Evolutionary conservation across 1,140 invertebrate species (phyloP).

Genomic region (Asobara japonica): DNA sequence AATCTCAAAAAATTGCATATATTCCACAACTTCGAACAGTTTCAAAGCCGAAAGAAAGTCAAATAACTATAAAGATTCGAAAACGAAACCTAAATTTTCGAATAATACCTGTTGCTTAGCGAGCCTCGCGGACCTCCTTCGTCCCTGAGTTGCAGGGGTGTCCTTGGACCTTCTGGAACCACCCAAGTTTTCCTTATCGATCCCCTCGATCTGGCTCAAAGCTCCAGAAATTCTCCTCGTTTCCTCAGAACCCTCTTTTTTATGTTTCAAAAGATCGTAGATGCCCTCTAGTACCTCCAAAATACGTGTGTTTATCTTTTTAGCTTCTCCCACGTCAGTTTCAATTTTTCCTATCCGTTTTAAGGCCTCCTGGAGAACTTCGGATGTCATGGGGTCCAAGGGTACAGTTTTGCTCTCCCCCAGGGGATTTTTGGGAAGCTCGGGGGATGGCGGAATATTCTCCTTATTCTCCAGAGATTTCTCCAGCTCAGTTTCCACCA

Average conservation of each 20-base stretch:
- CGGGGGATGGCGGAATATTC: background rate
- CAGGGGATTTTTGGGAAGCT: background rate
- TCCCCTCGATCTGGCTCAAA: background rate
- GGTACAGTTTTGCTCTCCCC: background rate
- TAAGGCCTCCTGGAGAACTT: background rate
- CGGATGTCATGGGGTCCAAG: background rate
- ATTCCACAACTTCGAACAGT: no score
- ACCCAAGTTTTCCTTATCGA: background rate
- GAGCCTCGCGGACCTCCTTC: conserved; percentile 1
- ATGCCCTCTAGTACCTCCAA: background rate
- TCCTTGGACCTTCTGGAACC: background rate
- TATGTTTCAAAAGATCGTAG: background rate
- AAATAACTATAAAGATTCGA: no score
- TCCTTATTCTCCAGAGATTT: background rate
- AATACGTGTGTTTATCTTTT: background rate
- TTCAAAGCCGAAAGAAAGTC: no score
- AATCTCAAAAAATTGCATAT: no score
- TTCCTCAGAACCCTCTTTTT: background rate
- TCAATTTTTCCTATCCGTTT: background rate
- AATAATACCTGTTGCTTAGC: background rate
- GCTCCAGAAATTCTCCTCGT: no score
- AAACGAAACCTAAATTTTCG: no score
- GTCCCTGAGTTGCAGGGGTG: background rate
- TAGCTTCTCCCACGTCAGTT: background rate
- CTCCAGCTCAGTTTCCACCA: no score